Evolutionary conservation across 2,797 vertebrate genomes (phyloP).

Genomic region (Loriculus beryllinus): DNA sequence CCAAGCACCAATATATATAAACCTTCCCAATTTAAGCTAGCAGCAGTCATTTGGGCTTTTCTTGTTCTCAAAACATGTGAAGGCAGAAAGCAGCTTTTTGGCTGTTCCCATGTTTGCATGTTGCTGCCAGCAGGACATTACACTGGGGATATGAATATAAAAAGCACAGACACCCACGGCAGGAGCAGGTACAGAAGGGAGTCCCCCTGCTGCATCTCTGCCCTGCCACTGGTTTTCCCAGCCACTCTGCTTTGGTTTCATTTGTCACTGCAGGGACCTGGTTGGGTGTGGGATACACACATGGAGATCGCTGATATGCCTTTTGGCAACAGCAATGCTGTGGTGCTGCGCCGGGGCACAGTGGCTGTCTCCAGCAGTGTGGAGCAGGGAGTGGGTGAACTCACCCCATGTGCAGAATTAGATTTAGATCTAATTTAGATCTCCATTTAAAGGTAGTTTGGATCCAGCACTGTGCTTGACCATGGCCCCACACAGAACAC

Average conservation of each 20-base stretch:
- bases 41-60: not conserved
- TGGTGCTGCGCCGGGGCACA: fast-evolving
- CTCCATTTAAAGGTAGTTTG: not conserved
- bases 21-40: not conserved
- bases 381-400: not conserved
- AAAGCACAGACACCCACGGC: fast-evolving
- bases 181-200: not conserved
- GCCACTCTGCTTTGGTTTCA: not conserved
- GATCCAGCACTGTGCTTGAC: not conserved
- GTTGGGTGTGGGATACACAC: not conserved
- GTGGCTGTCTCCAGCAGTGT: fast-evolving
- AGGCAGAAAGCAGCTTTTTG: not conserved
- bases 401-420: not conserved
- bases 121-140: not conserved
- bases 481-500: not conserved
- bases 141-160: not conserved
- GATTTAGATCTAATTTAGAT: not conserved
- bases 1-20: not conserved
- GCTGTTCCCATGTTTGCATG: fast-evolving
- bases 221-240: not conserved
- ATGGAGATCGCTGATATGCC: fast-evolving
- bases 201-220: fast-evolving
- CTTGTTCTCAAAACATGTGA: not conserved
- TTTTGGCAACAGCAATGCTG: not conserved
- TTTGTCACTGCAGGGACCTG: fast-evolving